A percentile compares a stretch with the other conserved stretches of the same genome.
These are phyloP conservation scores for Plotosus lineatus DNA, from an alignment of 2,113 vertebrate species.

Conservation along the genomic window DNA sequence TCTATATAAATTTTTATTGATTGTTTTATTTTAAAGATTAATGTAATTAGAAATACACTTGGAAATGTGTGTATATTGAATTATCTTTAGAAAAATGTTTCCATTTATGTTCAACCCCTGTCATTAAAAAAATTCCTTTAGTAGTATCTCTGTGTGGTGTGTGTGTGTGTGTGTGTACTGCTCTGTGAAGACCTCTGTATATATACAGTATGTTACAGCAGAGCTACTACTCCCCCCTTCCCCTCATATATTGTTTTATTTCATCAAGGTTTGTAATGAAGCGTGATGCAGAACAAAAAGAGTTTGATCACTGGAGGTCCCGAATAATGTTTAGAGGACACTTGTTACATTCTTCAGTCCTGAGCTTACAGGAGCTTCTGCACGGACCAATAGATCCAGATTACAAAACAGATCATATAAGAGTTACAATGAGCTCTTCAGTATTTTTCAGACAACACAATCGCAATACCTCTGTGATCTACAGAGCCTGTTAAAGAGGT, in stretches of 20 bases:
- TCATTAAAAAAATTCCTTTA: slow-evolving; percentile 72
- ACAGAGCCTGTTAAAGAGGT: too few relatives aligned
- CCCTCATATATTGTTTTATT: neutral
- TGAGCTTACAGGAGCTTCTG: neutral
- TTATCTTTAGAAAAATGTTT: slow-evolving; percentile 59
- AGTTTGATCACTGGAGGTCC: neutral
- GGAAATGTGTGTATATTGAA: slow-evolving; percentile 58
- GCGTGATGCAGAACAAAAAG: neutral
- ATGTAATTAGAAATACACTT: slow-evolving; percentile 51
- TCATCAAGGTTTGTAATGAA: neutral
- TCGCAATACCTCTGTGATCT: neutral
- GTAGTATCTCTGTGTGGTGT: slow-evolving; percentile 11
- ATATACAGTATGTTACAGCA: neutral
- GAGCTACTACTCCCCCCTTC: slow-evolving; percentile 4
- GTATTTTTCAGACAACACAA: neutral
- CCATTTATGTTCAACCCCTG: slow-evolving; percentile 56
- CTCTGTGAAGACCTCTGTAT: neutral
- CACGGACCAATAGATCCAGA: neutral
- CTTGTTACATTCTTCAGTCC: neutral
- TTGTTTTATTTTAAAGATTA: slow-evolving; percentile 70
- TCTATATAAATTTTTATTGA: slow-evolving; percentile 67
- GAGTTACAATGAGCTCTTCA: too few relatives aligned
- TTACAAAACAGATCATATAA: neutral
- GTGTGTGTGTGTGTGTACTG: neutral
- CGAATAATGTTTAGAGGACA: neutral